Evolutionary conservation across 2,113 vertebrate species (phyloP).

Genomic region (Sorex araneus): DNA sequence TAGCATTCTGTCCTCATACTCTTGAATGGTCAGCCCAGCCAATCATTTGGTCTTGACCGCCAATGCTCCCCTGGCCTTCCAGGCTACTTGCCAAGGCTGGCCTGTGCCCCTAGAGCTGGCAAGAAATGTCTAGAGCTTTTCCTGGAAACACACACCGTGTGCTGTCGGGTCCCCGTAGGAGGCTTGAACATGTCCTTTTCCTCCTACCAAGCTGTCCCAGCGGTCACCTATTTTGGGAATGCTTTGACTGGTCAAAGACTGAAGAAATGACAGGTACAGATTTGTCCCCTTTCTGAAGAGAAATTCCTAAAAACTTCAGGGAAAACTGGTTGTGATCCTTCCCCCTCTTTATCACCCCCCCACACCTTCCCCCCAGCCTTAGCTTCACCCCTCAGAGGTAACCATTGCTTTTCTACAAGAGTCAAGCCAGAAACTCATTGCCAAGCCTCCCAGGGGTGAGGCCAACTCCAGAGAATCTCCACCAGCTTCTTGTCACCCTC

Average conservation of each 20-base stretch:
- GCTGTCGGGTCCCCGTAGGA: background rate
- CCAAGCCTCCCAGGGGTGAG: too few relatives aligned
- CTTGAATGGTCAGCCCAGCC: background rate
- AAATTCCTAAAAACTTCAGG: background rate
- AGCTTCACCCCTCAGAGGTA: too few relatives aligned
- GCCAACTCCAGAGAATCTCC: too few relatives aligned
- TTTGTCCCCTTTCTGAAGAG: too few relatives aligned
- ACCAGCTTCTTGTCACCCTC: too few relatives aligned
- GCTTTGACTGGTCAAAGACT: constrained; percentile 24
- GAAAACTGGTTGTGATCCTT: background rate
- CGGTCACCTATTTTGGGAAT: background rate
- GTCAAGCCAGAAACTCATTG: too few relatives aligned
- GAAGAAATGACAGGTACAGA: background rate
- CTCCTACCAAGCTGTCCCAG: background rate
- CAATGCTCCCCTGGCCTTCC: background rate
- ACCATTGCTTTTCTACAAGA: too few relatives aligned
- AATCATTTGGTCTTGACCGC: background rate
- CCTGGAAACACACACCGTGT: too few relatives aligned
- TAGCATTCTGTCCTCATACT: too few relatives aligned
- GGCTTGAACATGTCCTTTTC: constrained; percentile 12
- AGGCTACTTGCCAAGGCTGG: background rate
- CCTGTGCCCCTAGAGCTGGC: too few relatives aligned
- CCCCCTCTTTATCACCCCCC: background rate
- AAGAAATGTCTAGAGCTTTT: too few relatives aligned
- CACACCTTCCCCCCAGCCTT: too few relatives aligned